A percentile compares a stretch with the other conserved stretches of the same genome.
These are phyloP conservation scores for Momotus momota DNA, from an alignment of 2,797 vertebrate species.

Conservation along the genomic window DNA sequence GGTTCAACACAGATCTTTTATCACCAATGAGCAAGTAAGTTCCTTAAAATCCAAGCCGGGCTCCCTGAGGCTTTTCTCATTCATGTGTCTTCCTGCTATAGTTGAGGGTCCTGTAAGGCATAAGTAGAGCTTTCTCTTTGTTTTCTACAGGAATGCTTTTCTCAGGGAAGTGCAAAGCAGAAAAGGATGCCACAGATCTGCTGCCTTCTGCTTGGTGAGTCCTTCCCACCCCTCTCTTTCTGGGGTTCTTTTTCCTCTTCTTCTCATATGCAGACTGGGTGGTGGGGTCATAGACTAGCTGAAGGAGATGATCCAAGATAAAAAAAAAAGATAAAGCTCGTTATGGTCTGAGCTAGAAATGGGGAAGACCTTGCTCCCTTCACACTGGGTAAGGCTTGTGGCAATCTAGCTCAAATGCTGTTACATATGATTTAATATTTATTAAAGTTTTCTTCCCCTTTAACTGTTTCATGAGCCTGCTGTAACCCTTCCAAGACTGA, in stretches of 20 bases:
- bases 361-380: neutral
- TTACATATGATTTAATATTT: neutral
- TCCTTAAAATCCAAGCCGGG: neutral
- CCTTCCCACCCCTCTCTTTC: neutral
- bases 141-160: neutral
- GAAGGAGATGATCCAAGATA: neutral
- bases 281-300: neutral
- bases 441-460: neutral
- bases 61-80: neutral
- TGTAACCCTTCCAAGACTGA: neutral
- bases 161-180: neutral
- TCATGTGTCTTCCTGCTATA: neutral
- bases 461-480: neutral
- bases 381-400: neutral
- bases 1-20: neutral
- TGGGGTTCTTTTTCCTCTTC: neutral
- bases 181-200: neutral
- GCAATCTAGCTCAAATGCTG: neutral
- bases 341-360: neutral
- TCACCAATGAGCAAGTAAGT: neutral
- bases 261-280: neutral
- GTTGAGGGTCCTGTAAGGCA: neutral
- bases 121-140: neutral
- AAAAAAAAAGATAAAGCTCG: neutral
- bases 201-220: accelerated